These are phyloP conservation scores for Takifugu ocellatus DNA, from an alignment of 2,797 vertebrate species.

Conservation along the genomic window DNA sequence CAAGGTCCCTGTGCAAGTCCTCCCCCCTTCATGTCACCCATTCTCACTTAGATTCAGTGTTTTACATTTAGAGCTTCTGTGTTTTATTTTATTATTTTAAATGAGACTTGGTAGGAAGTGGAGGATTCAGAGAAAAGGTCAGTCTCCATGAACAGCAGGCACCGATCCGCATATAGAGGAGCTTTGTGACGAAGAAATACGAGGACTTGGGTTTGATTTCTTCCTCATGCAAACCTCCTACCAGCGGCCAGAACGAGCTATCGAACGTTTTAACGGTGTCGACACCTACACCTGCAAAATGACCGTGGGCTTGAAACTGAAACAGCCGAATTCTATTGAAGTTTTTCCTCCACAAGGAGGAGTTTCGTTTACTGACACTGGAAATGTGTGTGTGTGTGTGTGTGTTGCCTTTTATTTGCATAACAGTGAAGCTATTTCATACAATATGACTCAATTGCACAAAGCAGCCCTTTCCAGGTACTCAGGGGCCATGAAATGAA, in stretches of 20 bases:
- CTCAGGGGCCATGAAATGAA: too few relatives aligned
- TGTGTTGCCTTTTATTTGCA: constrained; percentile 8
- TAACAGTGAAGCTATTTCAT: constrained; percentile 10
- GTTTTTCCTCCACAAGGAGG: constrained; percentile 20
- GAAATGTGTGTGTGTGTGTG: constrained; percentile 2
- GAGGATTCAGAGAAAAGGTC: too few relatives aligned
- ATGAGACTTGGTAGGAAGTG: constrained; percentile 10
- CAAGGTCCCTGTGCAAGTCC: constrained; percentile 66
- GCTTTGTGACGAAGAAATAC: constrained; percentile 55
- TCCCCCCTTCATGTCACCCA: constrained; percentile 44
- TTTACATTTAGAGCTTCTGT: constrained; percentile 29
- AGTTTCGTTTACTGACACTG: constrained; percentile 13
- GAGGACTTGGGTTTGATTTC: constrained; percentile 54
- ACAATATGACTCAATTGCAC: constrained; percentile 24
- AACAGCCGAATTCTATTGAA: constrained; percentile 24
- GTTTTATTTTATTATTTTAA: constrained; percentile 15
- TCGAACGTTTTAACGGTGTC: constrained; percentile 43
- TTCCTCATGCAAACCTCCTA: constrained; percentile 51
- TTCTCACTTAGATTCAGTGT: constrained; percentile 64
- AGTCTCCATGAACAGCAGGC: not conserved
- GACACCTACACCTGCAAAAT: constrained; percentile 62
- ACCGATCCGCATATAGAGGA: constrained; percentile 32
- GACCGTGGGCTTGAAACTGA: constrained; percentile 53
- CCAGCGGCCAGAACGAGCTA: constrained; percentile 47
- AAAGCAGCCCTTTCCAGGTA: constrained; percentile 9